Conservation (phyloP, 2,113 vertebrate species). For the Takifugu flavidus region DNA sequence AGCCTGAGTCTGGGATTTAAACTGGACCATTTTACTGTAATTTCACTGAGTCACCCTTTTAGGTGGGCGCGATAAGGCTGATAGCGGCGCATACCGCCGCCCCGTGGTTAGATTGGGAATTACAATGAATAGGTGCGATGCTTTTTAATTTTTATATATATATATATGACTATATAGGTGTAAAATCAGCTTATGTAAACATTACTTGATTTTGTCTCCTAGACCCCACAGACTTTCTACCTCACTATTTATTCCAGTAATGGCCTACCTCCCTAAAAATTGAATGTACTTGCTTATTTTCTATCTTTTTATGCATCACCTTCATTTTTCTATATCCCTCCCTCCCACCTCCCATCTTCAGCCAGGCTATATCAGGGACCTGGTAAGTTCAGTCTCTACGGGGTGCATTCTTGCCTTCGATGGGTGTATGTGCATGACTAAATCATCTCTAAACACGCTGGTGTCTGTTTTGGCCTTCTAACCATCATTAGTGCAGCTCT, state of each 20-base stretch:
- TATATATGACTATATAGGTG: too few species aligned
- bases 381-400: slow-evolving; percentile 86
- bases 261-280: slow-evolving; percentile 64
- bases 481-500: slow-evolving; percentile 18
- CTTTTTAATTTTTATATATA: background rate
- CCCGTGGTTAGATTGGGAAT: slow-evolving; percentile 48
- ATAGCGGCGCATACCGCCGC: slow-evolving; percentile 15
- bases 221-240: background rate
- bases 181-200: background rate
- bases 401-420: slow-evolving; percentile 36
- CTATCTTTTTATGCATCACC: slow-evolving; percentile 56
- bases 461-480: slow-evolving; percentile 16
- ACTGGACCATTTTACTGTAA: too few species aligned
- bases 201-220: slow-evolving; percentile 41
- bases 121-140: background rate
- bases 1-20: too few species aligned
- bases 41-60: background rate
- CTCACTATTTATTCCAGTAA: slow-evolving; percentile 58
- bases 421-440: slow-evolving; percentile 42
- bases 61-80: background rate
- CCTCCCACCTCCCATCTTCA: slow-evolving; percentile 79
- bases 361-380: slow-evolving; percentile 99
- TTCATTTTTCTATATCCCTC: slow-evolving; percentile 60
- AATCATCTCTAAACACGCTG: slow-evolving; percentile 12
- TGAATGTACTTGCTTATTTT: slow-evolving; percentile 82